phyloP scores from a whole-genome alignment of 2,113 vertebrate species.

The Colinus virginianus region DNA sequence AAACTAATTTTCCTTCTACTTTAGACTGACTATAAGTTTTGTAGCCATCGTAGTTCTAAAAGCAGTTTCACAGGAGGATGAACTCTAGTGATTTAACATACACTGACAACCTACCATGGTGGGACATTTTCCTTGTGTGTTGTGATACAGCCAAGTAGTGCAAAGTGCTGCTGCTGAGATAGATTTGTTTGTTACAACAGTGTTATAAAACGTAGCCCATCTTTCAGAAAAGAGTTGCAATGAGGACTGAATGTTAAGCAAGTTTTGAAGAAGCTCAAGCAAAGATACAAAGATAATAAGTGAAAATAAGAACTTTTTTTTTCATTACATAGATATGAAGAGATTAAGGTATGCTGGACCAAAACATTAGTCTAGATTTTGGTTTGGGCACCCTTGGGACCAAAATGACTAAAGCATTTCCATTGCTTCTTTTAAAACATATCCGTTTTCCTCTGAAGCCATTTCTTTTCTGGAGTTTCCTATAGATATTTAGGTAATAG shows the following conservation, averaged over 20 bases:
- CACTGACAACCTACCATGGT: background rate
- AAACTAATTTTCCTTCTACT: background rate
- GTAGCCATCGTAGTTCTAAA: background rate
- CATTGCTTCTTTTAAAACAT: background rate
- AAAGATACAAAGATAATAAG: background rate
- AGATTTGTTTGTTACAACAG: background rate
- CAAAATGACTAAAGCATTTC: background rate
- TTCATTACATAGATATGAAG: background rate
- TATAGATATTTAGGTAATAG: background rate
- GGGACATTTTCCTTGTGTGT: background rate
- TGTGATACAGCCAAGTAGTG: rapidly evolving
- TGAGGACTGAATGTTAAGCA: background rate
- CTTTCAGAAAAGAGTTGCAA: background rate
- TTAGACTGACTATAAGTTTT: background rate
- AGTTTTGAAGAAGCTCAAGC: background rate
- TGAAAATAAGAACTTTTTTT: background rate
- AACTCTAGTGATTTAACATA: background rate
- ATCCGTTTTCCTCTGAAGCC: background rate
- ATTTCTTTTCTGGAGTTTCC: background rate
- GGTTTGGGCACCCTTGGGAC: background rate
- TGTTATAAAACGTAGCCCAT: background rate
- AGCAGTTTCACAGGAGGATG: background rate
- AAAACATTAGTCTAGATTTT: background rate
- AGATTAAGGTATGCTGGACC: background rate
- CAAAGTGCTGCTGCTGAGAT: background rate